These are phyloP conservation scores for Gastracanthus pulcherrimus DNA, from an alignment of 2,888 invertebrate species.

Conservation along the genomic window DNA sequence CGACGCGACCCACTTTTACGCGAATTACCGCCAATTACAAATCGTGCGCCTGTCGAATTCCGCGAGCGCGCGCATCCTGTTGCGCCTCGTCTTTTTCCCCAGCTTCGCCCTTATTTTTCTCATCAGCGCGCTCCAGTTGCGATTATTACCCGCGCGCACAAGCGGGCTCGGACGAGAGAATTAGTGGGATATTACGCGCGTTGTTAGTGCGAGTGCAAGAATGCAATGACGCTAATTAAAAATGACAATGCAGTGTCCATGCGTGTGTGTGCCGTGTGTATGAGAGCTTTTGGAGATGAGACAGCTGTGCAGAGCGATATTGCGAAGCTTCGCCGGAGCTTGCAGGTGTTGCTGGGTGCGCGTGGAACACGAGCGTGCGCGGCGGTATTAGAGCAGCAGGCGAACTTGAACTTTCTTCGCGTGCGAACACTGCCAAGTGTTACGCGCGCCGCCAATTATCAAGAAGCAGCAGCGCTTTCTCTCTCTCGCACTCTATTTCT, in stretches of 20 bases:
- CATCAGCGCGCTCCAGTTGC: constrained; percentile 10
- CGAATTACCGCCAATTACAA: constrained; percentile 49
- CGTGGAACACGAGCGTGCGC: neutral
- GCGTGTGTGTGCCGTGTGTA: neutral
- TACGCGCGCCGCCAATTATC: neutral
- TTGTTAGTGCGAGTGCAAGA: too few relatives aligned
- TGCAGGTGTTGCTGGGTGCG: constrained; percentile 4
- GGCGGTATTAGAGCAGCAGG: constrained; percentile 16
- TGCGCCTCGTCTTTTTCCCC: neutral
- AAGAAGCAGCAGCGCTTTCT: too few relatives aligned
- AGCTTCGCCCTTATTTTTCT: neutral
- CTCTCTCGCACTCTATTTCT: neutral
- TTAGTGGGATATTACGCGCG: too few relatives aligned
- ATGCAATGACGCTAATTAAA: too few relatives aligned
- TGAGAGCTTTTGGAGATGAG: too few relatives aligned
- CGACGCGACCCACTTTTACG: constrained; percentile 56
- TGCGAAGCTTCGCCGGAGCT: too few relatives aligned
- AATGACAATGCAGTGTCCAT: neutral
- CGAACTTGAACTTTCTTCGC: constrained; percentile 54
- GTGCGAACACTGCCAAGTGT: constrained; percentile 43
- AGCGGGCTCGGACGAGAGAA: too few relatives aligned
- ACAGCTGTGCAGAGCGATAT: neutral
- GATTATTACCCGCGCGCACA: too few relatives aligned
- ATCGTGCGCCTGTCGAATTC: neutral
- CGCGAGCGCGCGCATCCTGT: neutral